Evolutionary conservation across 2,888 invertebrate genomes (phyloP), one percentile per base, ranked within the genome.

Genomic region (Drosophila sordidapex): DNA sequence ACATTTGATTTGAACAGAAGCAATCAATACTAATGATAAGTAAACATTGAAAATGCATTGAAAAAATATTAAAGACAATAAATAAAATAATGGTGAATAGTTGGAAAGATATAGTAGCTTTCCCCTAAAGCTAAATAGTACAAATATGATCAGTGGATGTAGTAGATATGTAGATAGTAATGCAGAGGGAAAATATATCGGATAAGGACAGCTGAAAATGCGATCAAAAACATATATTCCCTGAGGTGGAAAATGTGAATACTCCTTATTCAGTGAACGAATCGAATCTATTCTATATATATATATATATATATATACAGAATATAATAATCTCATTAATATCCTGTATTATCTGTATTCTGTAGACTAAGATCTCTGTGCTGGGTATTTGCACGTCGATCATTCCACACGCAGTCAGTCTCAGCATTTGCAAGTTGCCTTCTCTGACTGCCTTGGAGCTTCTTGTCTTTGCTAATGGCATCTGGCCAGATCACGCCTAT

Each of bases 401-500:
- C 38, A 56, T 51, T 31, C 10, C 18, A 27, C 15, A 49, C 18
- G 27, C 18, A 27, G 27, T 15, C 46, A 46, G 21, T 8, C 46
- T 31, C 31, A 51, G 31, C n/a, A 31, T 31, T 31, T 31, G 4
- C 35, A 18, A n/a, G 13, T 21, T 35, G 49, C 27, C 33, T 49
- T 52, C 38, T 38, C 29, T n/a, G n/a, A 49, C 38, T 31, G n/a
- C 11, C 49, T 29, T 27, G 43, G 18, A 36, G 63, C 63, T 64
- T 36, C 63, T 48, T 13, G 63, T 52, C 66, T 61, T 53, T 10
- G 31, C 40, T 56, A 46, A 62, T 57, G 60, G 51, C 56, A 51
- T 40, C 61, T 27, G n/a, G 15, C 38, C 33, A 18, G n/a, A 52
- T n/a, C 36, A 57, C 63, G 64, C 63, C 74, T 64, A 43, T 83